phyloP scores from a whole-genome alignment of 2,888 invertebrate genomes.

The Heliconius hortense region DNA sequence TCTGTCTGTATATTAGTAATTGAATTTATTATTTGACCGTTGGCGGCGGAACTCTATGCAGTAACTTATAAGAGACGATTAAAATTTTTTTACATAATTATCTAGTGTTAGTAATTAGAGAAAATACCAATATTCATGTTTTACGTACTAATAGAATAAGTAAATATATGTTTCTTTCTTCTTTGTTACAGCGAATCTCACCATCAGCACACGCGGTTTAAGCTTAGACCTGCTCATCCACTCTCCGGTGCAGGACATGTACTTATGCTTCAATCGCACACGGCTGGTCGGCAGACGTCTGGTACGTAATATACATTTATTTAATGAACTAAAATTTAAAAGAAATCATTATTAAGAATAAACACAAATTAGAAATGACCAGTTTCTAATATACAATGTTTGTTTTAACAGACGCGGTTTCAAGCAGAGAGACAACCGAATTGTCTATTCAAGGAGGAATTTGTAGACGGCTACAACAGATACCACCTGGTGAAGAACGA shows the following conservation, averaged over 20 bases:
- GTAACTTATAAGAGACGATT: conserved; percentile 34
- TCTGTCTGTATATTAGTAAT: conserved; percentile 56
- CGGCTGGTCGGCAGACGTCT: conserved; percentile 87
- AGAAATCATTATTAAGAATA: not conserved
- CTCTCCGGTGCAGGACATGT: conserved; percentile 87
- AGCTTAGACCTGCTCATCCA: conserved; percentile 84
- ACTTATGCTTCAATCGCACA: conserved; percentile 89
- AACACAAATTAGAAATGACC: not conserved
- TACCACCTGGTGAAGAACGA: conserved; percentile 83
- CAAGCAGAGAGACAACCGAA: conserved; percentile 82
- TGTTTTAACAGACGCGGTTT: conserved; percentile 72
- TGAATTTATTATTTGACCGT: conserved; percentile 63
- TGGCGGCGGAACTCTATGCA: conserved; percentile 54
- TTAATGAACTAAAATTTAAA: not conserved
- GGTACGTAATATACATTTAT: conserved; percentile 56
- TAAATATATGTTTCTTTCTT: conserved; percentile 26
- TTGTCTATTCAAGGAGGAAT: conserved; percentile 85
- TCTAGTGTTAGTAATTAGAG: conserved; percentile 14
- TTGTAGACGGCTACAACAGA: conserved; percentile 84
- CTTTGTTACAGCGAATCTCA: conserved; percentile 85
- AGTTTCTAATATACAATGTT: conserved; percentile 16
- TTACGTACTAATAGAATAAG: not conserved
- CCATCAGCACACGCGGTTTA: conserved; percentile 84
- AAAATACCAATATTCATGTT: not conserved
- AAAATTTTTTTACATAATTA: conserved; percentile 15